These are phyloP conservation scores for Sympetrum striolatum DNA, from an alignment of 2,888 invertebrate species.

Conservation along the genomic window DNA sequence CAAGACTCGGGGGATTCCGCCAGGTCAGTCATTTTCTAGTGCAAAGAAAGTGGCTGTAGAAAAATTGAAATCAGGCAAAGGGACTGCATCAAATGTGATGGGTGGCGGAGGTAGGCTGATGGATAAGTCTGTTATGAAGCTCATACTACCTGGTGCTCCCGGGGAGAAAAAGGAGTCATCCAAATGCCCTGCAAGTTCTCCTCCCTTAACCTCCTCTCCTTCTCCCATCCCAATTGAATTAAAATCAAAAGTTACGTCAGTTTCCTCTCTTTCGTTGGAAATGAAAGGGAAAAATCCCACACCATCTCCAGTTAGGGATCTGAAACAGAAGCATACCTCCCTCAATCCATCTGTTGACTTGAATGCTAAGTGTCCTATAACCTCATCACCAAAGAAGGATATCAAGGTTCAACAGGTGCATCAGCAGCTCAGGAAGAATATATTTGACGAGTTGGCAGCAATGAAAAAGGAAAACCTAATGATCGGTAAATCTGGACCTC, in stretches of 20 bases:
- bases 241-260: slow-evolving; percentile 31
- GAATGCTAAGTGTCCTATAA: slow-evolving; percentile 23
- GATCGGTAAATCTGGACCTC: slow-evolving; percentile 22
- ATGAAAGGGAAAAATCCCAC: slow-evolving; percentile 7
- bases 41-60: slow-evolving; percentile 30
- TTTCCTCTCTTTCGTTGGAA: slow-evolving; percentile 9
- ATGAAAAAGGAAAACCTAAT: slow-evolving; percentile 17
- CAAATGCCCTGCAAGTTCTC: background rate
- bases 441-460: background rate
- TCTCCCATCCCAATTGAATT: background rate
- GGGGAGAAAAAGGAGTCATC: slow-evolving; percentile 10
- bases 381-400: slow-evolving; percentile 29
- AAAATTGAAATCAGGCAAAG: slow-evolving; percentile 19
- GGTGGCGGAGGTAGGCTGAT: slow-evolving; percentile 24
- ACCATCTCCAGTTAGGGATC: background rate
- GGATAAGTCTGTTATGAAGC: background rate
- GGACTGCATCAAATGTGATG: background rate
- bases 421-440: slow-evolving; percentile 18
- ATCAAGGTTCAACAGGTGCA: slow-evolving; percentile 34
- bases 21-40: slow-evolving; percentile 5
- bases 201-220: background rate
- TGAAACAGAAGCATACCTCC: slow-evolving; percentile 7
- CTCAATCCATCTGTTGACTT: slow-evolving; percentile 14
- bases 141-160: slow-evolving; percentile 31
- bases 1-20: slow-evolving; percentile 14